These are phyloP conservation scores for Rissa tridactyla DNA, from an alignment of 2,113 vertebrate genomes.

Conservation along the genomic window DNA sequence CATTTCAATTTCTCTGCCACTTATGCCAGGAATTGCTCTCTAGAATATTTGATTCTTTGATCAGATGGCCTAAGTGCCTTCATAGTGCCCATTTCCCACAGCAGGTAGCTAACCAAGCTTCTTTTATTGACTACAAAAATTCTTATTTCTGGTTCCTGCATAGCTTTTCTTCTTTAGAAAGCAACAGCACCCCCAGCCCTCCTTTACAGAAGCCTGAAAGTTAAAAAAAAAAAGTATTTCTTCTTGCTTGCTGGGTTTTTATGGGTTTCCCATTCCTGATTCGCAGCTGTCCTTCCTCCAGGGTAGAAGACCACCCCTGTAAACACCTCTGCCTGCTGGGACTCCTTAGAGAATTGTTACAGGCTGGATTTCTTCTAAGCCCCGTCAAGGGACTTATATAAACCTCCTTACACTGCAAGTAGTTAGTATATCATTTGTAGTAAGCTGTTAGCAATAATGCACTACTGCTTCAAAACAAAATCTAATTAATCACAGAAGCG, in stretches of 20 bases:
- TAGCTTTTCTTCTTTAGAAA: neutral
- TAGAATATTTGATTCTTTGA: neutral
- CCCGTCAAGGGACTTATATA: neutral
- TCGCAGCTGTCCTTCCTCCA: neutral
- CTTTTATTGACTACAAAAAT: neutral
- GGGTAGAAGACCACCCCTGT: neutral
- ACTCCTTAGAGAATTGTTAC: neutral
- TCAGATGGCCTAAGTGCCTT: neutral
- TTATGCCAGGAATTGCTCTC: neutral
- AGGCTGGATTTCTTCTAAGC: neutral
- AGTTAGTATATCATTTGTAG: neutral
- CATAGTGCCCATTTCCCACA: neutral
- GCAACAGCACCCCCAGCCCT: neutral
- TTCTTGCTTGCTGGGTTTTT: neutral
- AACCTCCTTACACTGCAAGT: neutral
- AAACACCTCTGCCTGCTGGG: neutral
- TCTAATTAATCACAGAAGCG: neutral
- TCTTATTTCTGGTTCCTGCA: neutral
- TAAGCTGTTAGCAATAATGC: neutral
- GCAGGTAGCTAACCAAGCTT: neutral
- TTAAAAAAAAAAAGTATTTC: neutral
- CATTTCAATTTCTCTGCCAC: neutral
- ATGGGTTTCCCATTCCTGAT: neutral
- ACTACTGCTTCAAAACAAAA: constrained; percentile 3
- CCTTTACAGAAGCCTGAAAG: neutral